phyloP scores from a whole-genome alignment of 1,140 invertebrate species.

The Sesamia nonagrioides region DNA sequence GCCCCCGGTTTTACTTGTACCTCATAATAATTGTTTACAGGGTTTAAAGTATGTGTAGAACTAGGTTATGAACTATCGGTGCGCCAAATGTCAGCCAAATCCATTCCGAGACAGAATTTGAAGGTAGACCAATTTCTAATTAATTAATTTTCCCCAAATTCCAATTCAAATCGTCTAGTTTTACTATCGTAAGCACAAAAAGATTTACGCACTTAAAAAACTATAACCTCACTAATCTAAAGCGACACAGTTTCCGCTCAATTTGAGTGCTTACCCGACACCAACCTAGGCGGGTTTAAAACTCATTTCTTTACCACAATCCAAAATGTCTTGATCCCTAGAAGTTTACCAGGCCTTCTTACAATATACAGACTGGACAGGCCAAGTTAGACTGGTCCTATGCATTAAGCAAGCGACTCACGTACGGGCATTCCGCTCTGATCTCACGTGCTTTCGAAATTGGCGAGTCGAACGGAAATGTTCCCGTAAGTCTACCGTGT shows the following conservation, averaged over 20 bases:
- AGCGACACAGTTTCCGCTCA: constrained; percentile 54
- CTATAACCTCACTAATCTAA: constrained; percentile 52
- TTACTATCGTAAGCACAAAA: constrained; percentile 29
- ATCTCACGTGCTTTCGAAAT: constrained; percentile 50
- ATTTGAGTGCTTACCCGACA: constrained; percentile 55
- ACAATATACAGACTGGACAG: constrained; percentile 3
- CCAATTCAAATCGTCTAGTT: background rate
- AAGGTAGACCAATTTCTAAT: too few relatives aligned
- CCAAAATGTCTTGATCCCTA: constrained; percentile 19
- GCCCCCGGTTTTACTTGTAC: too few relatives aligned
- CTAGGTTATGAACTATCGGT: too few relatives aligned
- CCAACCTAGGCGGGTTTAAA: constrained; percentile 47
- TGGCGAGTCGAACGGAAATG: constrained; percentile 48
- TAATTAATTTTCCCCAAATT: too few relatives aligned
- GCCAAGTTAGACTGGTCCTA: constrained; percentile 6
- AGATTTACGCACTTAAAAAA: constrained; percentile 55
- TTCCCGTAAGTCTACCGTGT: constrained; percentile 47
- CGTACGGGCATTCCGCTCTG: constrained; percentile 44
- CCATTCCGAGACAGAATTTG: too few relatives aligned
- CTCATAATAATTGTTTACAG: too few relatives aligned
- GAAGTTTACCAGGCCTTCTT: background rate
- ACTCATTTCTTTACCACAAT: constrained; percentile 53
- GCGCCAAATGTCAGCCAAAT: too few relatives aligned
- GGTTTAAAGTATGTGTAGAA: too few relatives aligned
- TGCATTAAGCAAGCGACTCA: constrained; percentile 47